phyloP scores from a whole-genome alignment of 2,888 invertebrate species.

The Trichopria drosophilae region DNA sequence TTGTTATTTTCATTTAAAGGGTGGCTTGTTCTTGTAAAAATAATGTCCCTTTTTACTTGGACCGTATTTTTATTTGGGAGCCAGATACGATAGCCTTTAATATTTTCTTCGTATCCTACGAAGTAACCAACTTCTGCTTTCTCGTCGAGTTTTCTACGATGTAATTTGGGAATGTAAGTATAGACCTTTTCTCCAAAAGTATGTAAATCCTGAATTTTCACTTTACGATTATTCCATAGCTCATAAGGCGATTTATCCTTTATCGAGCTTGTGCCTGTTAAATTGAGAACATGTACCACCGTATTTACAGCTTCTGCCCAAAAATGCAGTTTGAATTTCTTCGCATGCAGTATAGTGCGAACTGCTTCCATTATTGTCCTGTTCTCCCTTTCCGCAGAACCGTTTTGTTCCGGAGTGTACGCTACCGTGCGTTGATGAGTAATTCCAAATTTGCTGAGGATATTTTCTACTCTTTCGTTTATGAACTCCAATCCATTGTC shows the following conservation, averaged over 20 bases:
- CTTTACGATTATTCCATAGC: constrained; percentile 14
- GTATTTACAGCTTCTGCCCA: constrained; percentile 26
- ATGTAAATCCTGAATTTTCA: constrained; percentile 21
- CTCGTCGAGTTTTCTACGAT: constrained; percentile 20
- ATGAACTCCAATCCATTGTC: constrained; percentile 28
- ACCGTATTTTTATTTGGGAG: constrained; percentile 9
- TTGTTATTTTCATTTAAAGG: too few relatives aligned
- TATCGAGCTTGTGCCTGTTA: constrained; percentile 23
- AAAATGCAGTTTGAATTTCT: constrained; percentile 17
- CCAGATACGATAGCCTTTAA: constrained; percentile 11
- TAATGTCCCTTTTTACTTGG: constrained; percentile 11
- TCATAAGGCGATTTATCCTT: constrained; percentile 31
- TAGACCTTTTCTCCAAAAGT: constrained; percentile 23
- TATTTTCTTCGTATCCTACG: neutral
- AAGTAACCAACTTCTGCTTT: constrained; percentile 19
- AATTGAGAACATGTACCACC: constrained; percentile 29
- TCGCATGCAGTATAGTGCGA: constrained; percentile 22
- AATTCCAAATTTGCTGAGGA: constrained; percentile 8
- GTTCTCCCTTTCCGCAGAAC: constrained; percentile 28
- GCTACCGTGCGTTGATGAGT: constrained; percentile 27
- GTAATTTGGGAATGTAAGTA: constrained; percentile 1
- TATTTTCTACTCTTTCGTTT: constrained; percentile 1
- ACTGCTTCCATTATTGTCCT: constrained; percentile 23
- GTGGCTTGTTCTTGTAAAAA: too few relatives aligned
- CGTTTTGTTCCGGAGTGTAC: constrained; percentile 43